Conservation (phyloP, 2,113 vertebrate genomes). For the Rattus norvegicus region GRCr8 NC_086021.1:36282001-36282500, state of each 20-base stretch:
- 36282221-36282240: neutral
- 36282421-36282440: neutral
- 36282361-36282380: neutral
- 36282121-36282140: too few species aligned
- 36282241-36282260: neutral
- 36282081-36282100: fast-evolving
- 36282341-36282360: neutral
- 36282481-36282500: neutral
- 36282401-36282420: neutral
- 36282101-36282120: fast-evolving
- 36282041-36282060: neutral
- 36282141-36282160: neutral
- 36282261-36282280: neutral
- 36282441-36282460: neutral
- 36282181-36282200: neutral
- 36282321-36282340: neutral
- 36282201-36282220: neutral
- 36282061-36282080: too few species aligned
- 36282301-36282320: neutral
- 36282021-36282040: neutral
- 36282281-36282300: neutral
- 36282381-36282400: neutral
- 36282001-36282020: neutral
- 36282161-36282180: neutral
- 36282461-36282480: neutral